phyloP scores from a whole-genome alignment of 2,797 vertebrate genomes.

The Dromococcyx pavoninus region DNA sequence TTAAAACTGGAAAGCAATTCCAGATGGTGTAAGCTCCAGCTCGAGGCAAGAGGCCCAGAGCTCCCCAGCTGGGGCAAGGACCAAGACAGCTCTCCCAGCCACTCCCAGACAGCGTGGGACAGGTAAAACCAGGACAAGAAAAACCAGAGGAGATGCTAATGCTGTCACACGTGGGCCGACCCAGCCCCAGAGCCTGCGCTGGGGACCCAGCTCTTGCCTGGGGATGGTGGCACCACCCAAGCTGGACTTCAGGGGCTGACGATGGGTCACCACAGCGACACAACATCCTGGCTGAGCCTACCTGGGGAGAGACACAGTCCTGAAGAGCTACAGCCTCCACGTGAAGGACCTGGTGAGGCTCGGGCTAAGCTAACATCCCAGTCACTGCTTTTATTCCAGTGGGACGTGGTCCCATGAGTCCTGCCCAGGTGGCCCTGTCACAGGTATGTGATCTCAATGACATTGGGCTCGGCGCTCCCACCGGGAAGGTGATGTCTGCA shows the following conservation, averaged over 20 bases:
- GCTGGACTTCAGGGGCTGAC: background rate
- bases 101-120: background rate
- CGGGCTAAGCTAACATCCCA: accelerated
- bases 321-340: background rate
- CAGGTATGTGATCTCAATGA: slow-evolving; percentile 72
- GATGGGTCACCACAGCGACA: background rate
- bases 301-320: background rate
- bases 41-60: background rate
- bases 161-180: background rate
- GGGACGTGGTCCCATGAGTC: accelerated
- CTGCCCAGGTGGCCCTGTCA: background rate
- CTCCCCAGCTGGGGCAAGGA: background rate
- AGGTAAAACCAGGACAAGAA: background rate
- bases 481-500: slow-evolving; percentile 13
- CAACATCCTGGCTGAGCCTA: background rate
- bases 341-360: accelerated
- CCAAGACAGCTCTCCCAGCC: background rate
- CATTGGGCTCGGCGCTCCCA: background rate
- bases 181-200: background rate
- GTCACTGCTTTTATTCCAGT: background rate
- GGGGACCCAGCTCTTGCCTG: background rate
- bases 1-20: background rate
- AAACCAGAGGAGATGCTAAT: background rate
- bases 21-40: background rate
- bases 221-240: background rate